Percentiles rank a stretch among this genome's conserved stretches.
Evolutionary conservation across 1,140 invertebrate species (phyloP).

Genomic region (Spodoptera frugiperda): DNA sequence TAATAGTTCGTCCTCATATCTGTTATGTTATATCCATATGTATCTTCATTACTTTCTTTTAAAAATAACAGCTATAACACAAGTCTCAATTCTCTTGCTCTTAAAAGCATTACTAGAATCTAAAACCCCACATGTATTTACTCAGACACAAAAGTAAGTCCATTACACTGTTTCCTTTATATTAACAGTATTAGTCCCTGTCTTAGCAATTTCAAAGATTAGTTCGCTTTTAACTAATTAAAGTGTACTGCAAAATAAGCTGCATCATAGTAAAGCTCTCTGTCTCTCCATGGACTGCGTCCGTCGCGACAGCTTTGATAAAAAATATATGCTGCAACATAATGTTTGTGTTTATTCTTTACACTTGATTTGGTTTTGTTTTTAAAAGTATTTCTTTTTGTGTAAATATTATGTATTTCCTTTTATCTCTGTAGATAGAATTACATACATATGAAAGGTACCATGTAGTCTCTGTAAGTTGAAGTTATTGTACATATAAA

Average conservation of each 20-base stretch:
- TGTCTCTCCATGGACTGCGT: not conserved
- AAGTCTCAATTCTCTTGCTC: no score
- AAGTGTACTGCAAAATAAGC: conserved; percentile 14
- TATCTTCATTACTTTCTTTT: no score
- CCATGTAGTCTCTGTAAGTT: no score
- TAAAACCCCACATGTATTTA: not conserved
- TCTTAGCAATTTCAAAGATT: conserved; percentile 35
- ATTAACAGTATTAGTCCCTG: conserved; percentile 15
- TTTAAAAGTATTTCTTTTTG: not conserved
- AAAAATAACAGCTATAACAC: no score
- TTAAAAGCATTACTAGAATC: not conserved
- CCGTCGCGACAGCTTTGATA: conserved; percentile 20
- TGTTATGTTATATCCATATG: no score
- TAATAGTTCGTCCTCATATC: no score
- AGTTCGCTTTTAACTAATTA: conserved; percentile 41
- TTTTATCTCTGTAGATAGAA: no score
- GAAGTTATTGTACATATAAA: no score
- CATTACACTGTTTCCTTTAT: conserved; percentile 12
- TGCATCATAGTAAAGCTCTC: conserved; percentile 19
- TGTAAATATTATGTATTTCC: no score
- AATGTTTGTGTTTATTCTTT: conserved; percentile 8
- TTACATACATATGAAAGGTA: no score
- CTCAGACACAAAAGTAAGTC: not conserved
- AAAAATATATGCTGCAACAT: conserved; percentile 15
- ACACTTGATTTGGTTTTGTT: not conserved